These are phyloP conservation scores for Gobiocypris rarus DNA, from an alignment of 2,113 vertebrate species.

Conservation along the genomic window DNA sequence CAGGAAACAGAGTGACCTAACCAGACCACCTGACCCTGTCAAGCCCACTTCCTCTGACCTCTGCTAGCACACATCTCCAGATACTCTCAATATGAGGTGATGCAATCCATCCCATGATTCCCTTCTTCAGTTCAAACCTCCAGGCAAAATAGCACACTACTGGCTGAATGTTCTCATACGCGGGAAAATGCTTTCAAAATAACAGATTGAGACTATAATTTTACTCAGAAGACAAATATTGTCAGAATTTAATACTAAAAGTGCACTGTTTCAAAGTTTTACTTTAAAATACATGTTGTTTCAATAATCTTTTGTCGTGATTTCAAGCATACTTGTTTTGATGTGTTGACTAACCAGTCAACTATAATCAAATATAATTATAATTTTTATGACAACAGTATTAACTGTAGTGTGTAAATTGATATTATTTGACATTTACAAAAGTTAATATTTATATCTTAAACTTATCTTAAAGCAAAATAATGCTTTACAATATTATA, in stretches of 20 bases:
- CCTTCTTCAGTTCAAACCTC: not conserved
- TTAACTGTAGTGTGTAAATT: no score
- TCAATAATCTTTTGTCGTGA: not conserved
- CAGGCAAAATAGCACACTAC: not conserved
- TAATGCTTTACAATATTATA: no score
- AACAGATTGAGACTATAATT: not conserved
- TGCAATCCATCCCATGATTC: not conserved
- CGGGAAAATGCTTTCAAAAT: not conserved
- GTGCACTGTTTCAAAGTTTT: not conserved
- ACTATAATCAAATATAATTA: no score
- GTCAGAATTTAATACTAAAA: no score
- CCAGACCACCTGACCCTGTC: slow-evolving; percentile 15
- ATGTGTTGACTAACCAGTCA: no score
- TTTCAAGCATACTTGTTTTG: not conserved
- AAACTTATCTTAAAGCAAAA: no score
- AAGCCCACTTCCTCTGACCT: slow-evolving; percentile 48
- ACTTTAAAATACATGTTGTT: no score
- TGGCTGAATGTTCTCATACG: not conserved
- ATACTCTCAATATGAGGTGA: not conserved
- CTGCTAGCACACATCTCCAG: not conserved
- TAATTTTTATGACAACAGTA: no score
- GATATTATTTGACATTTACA: no score
- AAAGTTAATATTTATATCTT: no score
- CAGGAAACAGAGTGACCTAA: slow-evolving; percentile 61
- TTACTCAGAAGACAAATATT: no score